A percentile compares a stretch with the other conserved stretches of the same genome.
These are phyloP conservation scores for Climacteris rufus DNA, from an alignment of 2,113 vertebrate species.

Conservation along the genomic window DNA sequence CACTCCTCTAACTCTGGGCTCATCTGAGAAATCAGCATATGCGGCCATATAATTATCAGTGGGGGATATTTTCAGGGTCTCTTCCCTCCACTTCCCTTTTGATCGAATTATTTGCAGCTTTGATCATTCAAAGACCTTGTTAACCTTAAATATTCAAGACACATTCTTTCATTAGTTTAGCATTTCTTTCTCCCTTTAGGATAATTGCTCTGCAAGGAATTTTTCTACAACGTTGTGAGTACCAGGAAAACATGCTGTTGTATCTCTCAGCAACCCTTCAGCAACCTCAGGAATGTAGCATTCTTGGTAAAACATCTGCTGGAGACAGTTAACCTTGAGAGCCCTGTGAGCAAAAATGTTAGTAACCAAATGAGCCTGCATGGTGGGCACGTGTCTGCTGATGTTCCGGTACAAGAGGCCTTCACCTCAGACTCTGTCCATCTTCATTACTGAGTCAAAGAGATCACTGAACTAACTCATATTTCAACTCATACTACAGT, in stretches of 20 bases:
- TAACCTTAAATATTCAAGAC: not conserved
- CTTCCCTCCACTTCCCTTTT: not conserved
- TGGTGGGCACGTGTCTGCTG: not conserved
- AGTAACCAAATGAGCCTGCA: not conserved
- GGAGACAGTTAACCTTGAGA: conserved; percentile 28
- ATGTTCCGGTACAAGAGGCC: not conserved
- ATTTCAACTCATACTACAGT: not conserved
- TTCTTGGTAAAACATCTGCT: conserved; percentile 24
- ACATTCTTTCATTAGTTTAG: not conserved
- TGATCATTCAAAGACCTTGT: not conserved
- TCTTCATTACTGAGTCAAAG: not conserved
- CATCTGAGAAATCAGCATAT: not conserved
- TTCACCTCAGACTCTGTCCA: not conserved
- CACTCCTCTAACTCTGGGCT: not conserved
- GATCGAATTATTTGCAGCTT: not conserved
- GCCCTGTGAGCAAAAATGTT: not conserved
- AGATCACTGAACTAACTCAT: not conserved
- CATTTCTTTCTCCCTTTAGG: not conserved
- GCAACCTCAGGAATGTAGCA: not conserved
- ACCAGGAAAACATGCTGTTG: not conserved
- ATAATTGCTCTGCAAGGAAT: not conserved
- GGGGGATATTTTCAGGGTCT: fast-evolving
- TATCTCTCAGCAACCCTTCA: not conserved
- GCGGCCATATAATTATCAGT: not conserved
- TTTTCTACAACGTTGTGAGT: not conserved